A percentile compares a stretch with the other conserved stretches of the same genome.
Conservation (phyloP, 2,888 invertebrate genomes). For the Drosophila nigritarsus region DNA sequence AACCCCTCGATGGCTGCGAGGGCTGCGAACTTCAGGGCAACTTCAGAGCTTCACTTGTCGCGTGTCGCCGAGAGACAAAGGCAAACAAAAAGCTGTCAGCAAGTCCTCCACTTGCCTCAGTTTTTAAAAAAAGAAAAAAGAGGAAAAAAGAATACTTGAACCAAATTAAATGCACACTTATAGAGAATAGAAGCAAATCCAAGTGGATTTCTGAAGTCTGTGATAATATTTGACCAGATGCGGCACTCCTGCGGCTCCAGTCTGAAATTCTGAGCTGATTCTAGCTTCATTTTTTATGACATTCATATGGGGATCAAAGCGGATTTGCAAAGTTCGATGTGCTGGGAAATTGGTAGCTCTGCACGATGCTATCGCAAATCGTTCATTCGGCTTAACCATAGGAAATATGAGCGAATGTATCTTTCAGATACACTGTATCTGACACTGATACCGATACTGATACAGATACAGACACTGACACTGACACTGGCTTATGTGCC, state of each 20-base stretch:
- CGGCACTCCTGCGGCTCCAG: slow-evolving; percentile 36
- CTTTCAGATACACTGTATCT: slow-evolving; percentile 57
- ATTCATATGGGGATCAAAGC: slow-evolving; percentile 73
- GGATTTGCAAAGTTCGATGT: slow-evolving; percentile 65
- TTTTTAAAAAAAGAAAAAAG: neutral
- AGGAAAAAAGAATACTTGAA: slow-evolving; percentile 51
- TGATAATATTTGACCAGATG: slow-evolving; percentile 83
- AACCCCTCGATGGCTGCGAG: slow-evolving; percentile 25
- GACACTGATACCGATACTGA: neutral
- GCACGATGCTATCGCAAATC: slow-evolving; percentile 41
- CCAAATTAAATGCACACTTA: slow-evolving; percentile 77
- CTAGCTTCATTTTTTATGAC: slow-evolving; percentile 82
- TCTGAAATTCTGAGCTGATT: slow-evolving; percentile 32
- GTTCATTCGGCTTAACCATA: slow-evolving; percentile 54
- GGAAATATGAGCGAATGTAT: slow-evolving; percentile 74
- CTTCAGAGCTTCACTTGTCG: slow-evolving; percentile 59
- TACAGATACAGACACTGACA: neutral
- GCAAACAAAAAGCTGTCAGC: slow-evolving; percentile 76
- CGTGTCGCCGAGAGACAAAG: slow-evolving; percentile 51
- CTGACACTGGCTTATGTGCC: slow-evolving; percentile 67
- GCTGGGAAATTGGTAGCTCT: slow-evolving; percentile 53
- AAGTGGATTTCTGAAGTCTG: slow-evolving; percentile 63
- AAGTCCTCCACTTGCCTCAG: slow-evolving; percentile 57
- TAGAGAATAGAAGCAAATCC: slow-evolving; percentile 18
- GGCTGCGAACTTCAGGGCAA: slow-evolving; percentile 43